Conservation (phyloP, 1,140 invertebrate genomes). For the Notospermus geniculatus region DNA sequence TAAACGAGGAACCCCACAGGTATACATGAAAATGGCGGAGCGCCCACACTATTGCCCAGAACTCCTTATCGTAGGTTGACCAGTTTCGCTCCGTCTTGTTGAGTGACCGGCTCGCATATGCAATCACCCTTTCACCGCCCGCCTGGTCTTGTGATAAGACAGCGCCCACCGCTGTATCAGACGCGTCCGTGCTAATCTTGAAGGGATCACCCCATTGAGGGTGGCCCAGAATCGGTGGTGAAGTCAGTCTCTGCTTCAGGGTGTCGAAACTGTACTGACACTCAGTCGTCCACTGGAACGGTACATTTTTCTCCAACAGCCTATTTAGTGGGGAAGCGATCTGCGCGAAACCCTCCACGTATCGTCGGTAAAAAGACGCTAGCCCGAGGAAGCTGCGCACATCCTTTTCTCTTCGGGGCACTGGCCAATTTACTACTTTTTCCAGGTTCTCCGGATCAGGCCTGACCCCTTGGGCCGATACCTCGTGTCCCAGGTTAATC, state of each 20-base stretch:
- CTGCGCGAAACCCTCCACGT: constrained; percentile 24
- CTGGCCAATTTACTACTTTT: constrained; percentile 12
- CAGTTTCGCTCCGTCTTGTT: constrained; percentile 14
- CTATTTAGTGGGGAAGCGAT: constrained; percentile 22
- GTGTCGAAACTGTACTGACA: constrained; percentile 3
- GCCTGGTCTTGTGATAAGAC: constrained; percentile 37
- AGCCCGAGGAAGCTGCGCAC: constrained; percentile 22
- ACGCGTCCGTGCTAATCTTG: constrained; percentile 35
- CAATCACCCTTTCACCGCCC: constrained; percentile 28
- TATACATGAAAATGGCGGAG: constrained; percentile 5
- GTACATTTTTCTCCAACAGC: neutral
- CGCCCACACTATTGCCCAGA: constrained; percentile 3
- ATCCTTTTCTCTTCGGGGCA: constrained; percentile 8
- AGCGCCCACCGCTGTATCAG: constrained; percentile 30
- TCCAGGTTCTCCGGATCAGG: neutral
- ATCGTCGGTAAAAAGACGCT: constrained; percentile 25
- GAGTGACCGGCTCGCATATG: constrained; percentile 29
- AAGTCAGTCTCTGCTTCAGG: neutral
- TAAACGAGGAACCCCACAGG: constrained; percentile 1
- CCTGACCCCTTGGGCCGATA: neutral
- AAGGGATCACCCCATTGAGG: constrained; percentile 15
- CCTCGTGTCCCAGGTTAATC: neutral
- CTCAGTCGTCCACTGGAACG: neutral
- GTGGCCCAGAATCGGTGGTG: neutral
- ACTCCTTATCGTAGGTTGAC: constrained; percentile 7